Evolutionary conservation across 2,797 vertebrate species (phyloP).

Genomic region (Threskiornis aethiopicus): DNA sequence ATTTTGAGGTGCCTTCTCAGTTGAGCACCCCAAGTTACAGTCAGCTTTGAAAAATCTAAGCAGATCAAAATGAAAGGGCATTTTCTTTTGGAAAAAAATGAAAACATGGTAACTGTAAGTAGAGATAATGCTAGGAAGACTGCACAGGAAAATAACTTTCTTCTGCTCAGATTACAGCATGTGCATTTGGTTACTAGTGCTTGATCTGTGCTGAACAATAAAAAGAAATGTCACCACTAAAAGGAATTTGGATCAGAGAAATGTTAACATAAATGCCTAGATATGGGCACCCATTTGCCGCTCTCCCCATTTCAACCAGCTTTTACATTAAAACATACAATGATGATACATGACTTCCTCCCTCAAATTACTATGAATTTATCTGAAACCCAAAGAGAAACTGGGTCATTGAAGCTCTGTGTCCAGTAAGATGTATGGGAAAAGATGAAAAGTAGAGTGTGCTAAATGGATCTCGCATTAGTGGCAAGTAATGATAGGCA

Average conservation of each 20-base stretch:
- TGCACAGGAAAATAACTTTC: conserved; percentile 39
- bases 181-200: conserved; percentile 12
- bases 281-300: background rate
- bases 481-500: background rate
- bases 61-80: conserved; percentile 23
- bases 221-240: conserved; percentile 48
- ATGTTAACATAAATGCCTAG: conserved; percentile 12
- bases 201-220: conserved; percentile 29
- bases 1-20: background rate
- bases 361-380: conserved; percentile 34
- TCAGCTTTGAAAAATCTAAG: background rate
- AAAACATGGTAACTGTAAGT: background rate
- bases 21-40: background rate
- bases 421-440: background rate
- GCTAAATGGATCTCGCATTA: conserved; percentile 28
- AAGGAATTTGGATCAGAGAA: conserved; percentile 15
- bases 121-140: conserved; percentile 24
- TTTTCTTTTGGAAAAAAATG: conserved; percentile 28
- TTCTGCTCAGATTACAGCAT: conserved; percentile 17
- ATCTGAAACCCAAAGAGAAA: conserved; percentile 42
- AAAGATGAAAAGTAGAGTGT: background rate
- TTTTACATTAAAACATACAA: conserved; percentile 52
- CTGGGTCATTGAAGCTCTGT: conserved; percentile 6
- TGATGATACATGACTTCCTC: conserved; percentile 33
- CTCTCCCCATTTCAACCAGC: conserved; percentile 10